A percentile compares a stretch with the other conserved stretches of the same genome.
Evolutionary conservation across 1,140 invertebrate species (phyloP).

Genomic region (Laodelphax striatellus): DNA sequence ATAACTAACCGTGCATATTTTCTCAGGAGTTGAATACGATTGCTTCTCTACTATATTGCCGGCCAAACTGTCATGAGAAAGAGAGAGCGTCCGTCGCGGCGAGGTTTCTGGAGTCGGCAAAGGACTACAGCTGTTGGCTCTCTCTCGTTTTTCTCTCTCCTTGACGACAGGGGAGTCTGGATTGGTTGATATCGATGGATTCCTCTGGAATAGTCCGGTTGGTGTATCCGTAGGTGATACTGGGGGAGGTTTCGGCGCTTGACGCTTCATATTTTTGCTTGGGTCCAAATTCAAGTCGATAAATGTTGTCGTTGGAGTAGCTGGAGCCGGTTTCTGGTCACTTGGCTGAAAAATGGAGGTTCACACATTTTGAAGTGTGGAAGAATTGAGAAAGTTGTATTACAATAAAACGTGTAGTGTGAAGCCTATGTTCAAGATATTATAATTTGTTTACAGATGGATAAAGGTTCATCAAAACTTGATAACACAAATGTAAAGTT

Average conservation of each 20-base stretch:
- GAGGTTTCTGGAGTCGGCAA: constrained; percentile 33
- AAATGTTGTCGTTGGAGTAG: background rate
- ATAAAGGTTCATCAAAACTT: too few relatives aligned
- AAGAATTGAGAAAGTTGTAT: too few relatives aligned
- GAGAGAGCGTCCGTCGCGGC: background rate
- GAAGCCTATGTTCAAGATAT: too few relatives aligned
- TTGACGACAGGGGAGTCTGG: background rate
- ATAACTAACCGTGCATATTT: too few relatives aligned
- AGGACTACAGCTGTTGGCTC: constrained; percentile 51
- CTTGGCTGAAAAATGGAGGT: too few relatives aligned
- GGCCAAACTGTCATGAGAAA: constrained; percentile 9
- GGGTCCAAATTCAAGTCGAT: background rate
- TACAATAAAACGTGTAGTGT: too few relatives aligned
- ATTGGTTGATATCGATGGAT: background rate
- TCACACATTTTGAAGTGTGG: too few relatives aligned
- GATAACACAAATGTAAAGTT: too few relatives aligned
- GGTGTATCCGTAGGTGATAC: background rate
- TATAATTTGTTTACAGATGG: too few relatives aligned
- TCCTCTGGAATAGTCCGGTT: background rate
- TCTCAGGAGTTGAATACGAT: too few relatives aligned
- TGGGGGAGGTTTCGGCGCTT: constrained; percentile 20
- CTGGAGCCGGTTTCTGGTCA: background rate
- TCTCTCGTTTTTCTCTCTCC: constrained; percentile 46
- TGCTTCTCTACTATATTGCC: background rate
- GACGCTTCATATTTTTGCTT: constrained; percentile 14